Percentiles rank a stretch among this genome's conserved stretches.
phyloP scores from a whole-genome alignment of 2,888 invertebrate species.

The Portevinia maculata region DNA sequence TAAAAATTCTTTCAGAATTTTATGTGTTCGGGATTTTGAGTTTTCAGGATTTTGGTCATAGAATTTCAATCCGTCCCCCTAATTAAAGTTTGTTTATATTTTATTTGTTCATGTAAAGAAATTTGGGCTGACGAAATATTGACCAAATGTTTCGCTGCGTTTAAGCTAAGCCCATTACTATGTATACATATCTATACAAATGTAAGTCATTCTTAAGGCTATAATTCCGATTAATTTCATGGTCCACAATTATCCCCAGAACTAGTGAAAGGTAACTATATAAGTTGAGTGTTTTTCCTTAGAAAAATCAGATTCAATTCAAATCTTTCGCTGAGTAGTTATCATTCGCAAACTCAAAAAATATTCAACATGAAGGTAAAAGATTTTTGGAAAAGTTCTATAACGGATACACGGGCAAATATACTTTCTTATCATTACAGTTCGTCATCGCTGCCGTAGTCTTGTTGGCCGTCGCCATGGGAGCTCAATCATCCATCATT shows the following conservation, averaged over 20 bases:
- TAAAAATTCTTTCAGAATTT: too few relatives aligned
- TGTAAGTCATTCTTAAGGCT: background rate
- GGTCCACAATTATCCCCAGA: background rate
- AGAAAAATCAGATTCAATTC: slow-evolving; percentile 42
- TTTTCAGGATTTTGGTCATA: too few relatives aligned
- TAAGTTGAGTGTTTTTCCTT: slow-evolving; percentile 30
- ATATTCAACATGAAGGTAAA: slow-evolving; percentile 63
- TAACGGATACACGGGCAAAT: background rate
- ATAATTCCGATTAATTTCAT: background rate
- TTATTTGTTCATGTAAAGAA: too few relatives aligned
- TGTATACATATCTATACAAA: too few relatives aligned
- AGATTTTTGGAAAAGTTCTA: background rate
- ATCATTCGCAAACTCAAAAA: slow-evolving; percentile 22
- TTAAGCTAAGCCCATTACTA: too few relatives aligned
- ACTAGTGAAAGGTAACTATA: slow-evolving; percentile 32
- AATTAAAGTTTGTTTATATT: too few relatives aligned
- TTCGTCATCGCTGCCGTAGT: slow-evolving; percentile 78
- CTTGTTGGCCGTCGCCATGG: slow-evolving; percentile 80
- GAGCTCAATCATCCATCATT: slow-evolving; percentile 79
- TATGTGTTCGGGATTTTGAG: too few relatives aligned
- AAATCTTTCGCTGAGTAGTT: slow-evolving; percentile 35
- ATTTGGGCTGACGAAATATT: too few relatives aligned
- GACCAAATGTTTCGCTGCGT: too few relatives aligned
- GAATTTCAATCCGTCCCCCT: too few relatives aligned
- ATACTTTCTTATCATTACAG: slow-evolving; percentile 77